phyloP scores from a whole-genome alignment of 1,140 invertebrate species.

The Eriocheir sinensis region DNA sequence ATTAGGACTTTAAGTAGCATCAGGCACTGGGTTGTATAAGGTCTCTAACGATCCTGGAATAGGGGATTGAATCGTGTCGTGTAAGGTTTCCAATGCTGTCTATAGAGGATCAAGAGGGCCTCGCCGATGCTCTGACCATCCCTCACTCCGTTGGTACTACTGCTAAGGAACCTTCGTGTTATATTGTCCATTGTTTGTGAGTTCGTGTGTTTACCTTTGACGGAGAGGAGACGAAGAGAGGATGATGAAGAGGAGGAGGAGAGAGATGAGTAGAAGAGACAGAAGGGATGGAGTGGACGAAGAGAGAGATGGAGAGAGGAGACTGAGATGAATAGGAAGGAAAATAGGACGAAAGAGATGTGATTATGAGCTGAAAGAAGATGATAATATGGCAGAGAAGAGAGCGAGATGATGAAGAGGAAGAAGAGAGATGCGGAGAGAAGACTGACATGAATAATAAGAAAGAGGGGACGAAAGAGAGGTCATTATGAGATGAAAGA shows the following conservation, averaged over 20 bases:
- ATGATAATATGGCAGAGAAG: not conserved
- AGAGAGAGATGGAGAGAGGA: not conserved
- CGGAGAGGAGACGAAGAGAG: not conserved
- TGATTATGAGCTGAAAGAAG: not conserved
- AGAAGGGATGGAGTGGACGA: no score
- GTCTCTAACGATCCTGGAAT: no score
- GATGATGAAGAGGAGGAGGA: not conserved
- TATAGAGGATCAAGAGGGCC: no score
- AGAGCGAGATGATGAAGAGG: not conserved
- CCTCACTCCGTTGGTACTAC: not conserved
- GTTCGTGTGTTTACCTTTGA: not conserved
- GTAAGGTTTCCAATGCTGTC: no score
- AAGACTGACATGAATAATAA: not conserved
- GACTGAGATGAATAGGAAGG: not conserved
- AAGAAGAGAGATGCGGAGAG: not conserved
- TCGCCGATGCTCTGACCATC: not conserved
- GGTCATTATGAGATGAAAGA: not conserved
- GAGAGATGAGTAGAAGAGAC: no score
- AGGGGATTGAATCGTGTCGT: no score
- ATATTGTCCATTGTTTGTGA: slow-evolving; percentile 3
- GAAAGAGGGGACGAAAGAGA: not conserved
- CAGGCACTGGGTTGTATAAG: no score
- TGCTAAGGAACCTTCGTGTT: not conserved
- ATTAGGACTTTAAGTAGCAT: no score
- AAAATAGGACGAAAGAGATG: not conserved